These are phyloP conservation scores for Neoniphon sammara DNA, from an alignment of 2,797 vertebrate genomes.

Conservation along the genomic window DNA sequence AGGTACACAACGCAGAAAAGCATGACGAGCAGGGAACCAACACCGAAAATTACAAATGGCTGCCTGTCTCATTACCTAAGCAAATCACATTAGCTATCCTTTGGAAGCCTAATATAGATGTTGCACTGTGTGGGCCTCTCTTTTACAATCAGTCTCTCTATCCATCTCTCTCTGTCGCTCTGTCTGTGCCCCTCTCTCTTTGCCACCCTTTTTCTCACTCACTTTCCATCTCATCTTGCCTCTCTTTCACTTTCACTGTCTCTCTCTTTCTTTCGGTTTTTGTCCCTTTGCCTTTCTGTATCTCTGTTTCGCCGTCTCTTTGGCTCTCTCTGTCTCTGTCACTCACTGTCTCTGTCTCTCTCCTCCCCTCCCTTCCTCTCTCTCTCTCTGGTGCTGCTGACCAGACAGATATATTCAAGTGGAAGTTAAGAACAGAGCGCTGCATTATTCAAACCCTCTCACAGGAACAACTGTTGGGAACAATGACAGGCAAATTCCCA, in stretches of 20 bases:
- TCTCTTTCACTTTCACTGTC: constrained; percentile 41
- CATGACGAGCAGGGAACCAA: constrained; percentile 49
- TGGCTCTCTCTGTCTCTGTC: constrained; percentile 53
- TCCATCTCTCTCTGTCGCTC: constrained; percentile 48
- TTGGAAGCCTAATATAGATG: constrained; percentile 52
- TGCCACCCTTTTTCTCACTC: not conserved
- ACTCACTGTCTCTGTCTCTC: constrained; percentile 38
- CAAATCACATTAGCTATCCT: constrained; percentile 69
- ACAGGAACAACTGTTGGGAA: constrained; percentile 39
- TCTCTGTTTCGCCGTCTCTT: constrained; percentile 32
- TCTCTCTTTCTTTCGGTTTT: constrained; percentile 25
- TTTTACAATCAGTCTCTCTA: constrained; percentile 45
- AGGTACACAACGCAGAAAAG: constrained; percentile 55
- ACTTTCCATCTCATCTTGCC: constrained; percentile 20
- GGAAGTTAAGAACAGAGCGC: constrained; percentile 51
- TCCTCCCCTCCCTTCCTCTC: not conserved
- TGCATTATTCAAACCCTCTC: constrained; percentile 70
- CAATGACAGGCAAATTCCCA: constrained; percentile 60
- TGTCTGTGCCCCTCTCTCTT: constrained; percentile 17
- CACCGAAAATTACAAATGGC: constrained; percentile 67
- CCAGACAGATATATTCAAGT: constrained; percentile 65
- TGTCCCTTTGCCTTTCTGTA: constrained; percentile 3
- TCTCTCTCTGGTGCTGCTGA: constrained; percentile 55
- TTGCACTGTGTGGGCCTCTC: constrained; percentile 43
- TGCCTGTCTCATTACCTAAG: constrained; percentile 70